Evolutionary conservation across 35 echinoderm and acorn worm species (phyloP).

Genomic region (Lytechinus pictus): DNA sequence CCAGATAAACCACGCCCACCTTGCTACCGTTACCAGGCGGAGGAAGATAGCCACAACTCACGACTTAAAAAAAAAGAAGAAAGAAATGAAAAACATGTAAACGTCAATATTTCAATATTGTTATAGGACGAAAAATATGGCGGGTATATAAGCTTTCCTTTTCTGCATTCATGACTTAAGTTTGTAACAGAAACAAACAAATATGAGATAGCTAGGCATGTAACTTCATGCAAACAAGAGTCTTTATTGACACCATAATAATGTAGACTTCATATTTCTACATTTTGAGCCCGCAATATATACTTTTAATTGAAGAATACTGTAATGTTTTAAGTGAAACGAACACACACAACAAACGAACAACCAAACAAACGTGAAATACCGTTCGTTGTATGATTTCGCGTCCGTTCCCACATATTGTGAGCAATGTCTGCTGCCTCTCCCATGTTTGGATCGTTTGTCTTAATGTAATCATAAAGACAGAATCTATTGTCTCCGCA

Average conservation of each 20-base stretch:
- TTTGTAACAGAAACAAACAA: too few species aligned
- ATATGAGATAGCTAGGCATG: too few species aligned
- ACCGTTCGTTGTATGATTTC: slow-evolving; percentile 56
- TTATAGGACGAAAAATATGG: too few species aligned
- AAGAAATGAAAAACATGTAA: not conserved
- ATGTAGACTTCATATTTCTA: too few species aligned
- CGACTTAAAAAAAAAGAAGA: slow-evolving; percentile 18
- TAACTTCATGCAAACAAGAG: too few species aligned
- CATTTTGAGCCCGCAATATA: too few species aligned
- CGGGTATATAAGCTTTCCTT: not conserved
- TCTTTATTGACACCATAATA: too few species aligned
- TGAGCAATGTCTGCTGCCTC: slow-evolving; percentile 56
- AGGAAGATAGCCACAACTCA: slow-evolving; percentile 72
- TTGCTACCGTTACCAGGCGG: slow-evolving; percentile 74
- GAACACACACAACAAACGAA: too few species aligned
- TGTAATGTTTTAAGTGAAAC: too few species aligned
- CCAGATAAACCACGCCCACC: slow-evolving; percentile 69
- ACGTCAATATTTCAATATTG: too few species aligned
- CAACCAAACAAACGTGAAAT: not conserved
- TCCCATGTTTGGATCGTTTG: slow-evolving; percentile 38
- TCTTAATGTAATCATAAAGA: slow-evolving; percentile 82
- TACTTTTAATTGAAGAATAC: too few species aligned
- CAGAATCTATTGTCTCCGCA: slow-evolving; percentile 68
- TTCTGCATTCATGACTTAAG: too few species aligned
- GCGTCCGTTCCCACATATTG: slow-evolving; percentile 52